Evolutionary conservation across 2,797 vertebrate genomes (phyloP), one percentile per base, ranked within the genome.

Genomic region (Micrastur ruficollis): DNA sequence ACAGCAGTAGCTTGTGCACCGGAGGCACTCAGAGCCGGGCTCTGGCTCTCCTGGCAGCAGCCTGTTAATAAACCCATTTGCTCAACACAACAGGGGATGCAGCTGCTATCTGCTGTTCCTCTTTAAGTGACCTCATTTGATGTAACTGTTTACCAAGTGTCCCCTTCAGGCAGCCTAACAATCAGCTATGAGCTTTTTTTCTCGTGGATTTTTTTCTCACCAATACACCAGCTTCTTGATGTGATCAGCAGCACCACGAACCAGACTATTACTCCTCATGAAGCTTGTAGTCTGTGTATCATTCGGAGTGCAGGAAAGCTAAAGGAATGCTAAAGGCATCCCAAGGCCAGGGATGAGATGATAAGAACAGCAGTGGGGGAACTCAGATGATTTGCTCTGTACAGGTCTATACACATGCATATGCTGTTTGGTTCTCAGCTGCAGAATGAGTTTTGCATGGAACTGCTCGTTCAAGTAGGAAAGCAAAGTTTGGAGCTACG

Each of bases 11-110:
- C 12, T 1, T 8, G 10, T 14, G 47, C 36, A 2, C 86, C 1
- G 3, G 8, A 5, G 49, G 63, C 63, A 40, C 13, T 32, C 22
- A 2, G 9, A 42, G 36, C 6, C 2, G 0, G 53, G 36, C 8
- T 3, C 13, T 1, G 16, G 20, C 15, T 44, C 18, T 6, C 40
- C 26, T 2, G 9, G 71, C 58, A 81, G 49, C 66, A 40, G 56
- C 15, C 56, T 62, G 44, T 14, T 73, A 34, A 34, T 15, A 42
- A 56, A 68, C 17, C 23, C 23, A 1, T 11, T 27, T 34, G 42
- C 74, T 34, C 56, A 32, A 1, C 52, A 62, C 87, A 38, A 12
- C 42, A 26, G 42, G n/a, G 22, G 11, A 56, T 22, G 50, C 61
- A 56, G 50, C 70, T 65, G 66, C 22, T 73, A 15, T n/a, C 63